phyloP scores from a whole-genome alignment of 2,888 invertebrate genomes.

The Chelonus formosanus region DNA sequence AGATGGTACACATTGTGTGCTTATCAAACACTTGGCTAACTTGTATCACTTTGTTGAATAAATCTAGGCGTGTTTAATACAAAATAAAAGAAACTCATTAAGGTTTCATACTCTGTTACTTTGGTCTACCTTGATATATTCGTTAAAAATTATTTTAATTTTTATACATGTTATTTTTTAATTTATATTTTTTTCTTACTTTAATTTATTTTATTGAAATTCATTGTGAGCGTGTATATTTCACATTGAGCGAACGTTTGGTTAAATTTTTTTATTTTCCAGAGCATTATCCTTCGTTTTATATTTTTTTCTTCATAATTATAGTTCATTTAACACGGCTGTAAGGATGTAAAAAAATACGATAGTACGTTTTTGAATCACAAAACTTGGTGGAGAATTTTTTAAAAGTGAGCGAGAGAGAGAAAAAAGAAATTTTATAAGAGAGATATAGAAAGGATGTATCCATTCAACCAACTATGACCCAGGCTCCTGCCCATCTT shows the following conservation, averaged over 20 bases:
- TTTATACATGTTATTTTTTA: slow-evolving; percentile 17
- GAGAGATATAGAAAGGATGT: slow-evolving; percentile 57
- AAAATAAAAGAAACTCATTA: slow-evolving; percentile 37
- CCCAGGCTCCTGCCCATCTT: slow-evolving; percentile 65
- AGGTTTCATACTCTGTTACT: slow-evolving; percentile 2
- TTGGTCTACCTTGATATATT: background rate
- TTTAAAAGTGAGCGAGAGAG: slow-evolving; percentile 36
- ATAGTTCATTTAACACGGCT: slow-evolving; percentile 35
- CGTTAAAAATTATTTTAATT: background rate
- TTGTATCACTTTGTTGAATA: slow-evolving; percentile 64
- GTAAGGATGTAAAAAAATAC: slow-evolving; percentile 35
- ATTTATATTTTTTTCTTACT: background rate
- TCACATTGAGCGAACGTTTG: too few relatives aligned
- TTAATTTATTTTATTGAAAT: background rate
- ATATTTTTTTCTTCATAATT: slow-evolving; percentile 19
- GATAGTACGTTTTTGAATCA: background rate
- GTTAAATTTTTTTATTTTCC: too few relatives aligned
- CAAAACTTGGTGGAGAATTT: slow-evolving; percentile 23
- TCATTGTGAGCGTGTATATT: background rate
- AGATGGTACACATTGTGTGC: slow-evolving; percentile 54
- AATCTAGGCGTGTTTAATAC: slow-evolving; percentile 64
- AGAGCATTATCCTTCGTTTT: background rate
- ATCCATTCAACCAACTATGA: slow-evolving; percentile 63
- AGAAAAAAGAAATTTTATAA: slow-evolving; percentile 41
- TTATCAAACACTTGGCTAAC: slow-evolving; percentile 58